Evolutionary conservation across 92 coral and sea anemone species (phyloP), one percentile per base, ranked within the genome.

Genomic region (Palythoa grandiflora): DNA sequence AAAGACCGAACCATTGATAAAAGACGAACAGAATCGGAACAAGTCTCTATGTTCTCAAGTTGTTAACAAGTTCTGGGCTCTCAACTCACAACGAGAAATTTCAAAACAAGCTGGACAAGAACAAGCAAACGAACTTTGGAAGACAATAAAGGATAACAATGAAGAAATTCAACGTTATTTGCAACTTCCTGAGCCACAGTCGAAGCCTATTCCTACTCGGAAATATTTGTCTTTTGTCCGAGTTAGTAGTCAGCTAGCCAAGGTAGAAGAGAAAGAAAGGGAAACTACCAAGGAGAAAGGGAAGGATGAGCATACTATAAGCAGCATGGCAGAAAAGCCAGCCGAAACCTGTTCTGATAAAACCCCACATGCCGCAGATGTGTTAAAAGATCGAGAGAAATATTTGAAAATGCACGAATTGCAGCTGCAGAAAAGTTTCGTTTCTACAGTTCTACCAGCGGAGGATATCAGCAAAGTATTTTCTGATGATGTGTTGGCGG

Each of bases 401-500:
- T 79, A 79, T 79, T 71, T 79, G 12, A 79, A 59, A 59, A 48
- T 21, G n/a, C 71, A 79, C 14, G 85, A 79, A n/a, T 57, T 28
- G 17, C 73, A 79, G 37, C 1, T 79, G 72, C 73, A 55, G 1
- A 79, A 53, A 17, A 21, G 55, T 20, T 79, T 79, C n/a, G 71
- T 79, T 8, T 5, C 15, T 6, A 36, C 35, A 5, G 52, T 80
- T 6, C 15, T 80, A 6, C 85, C 85, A 2, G 1, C 10, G 47
- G 73, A 80, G 8, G 11, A 80, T 52, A 52, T 60, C 73, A 80
- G 20, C 74, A 9, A 80, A 80, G 57, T 80, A 28, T 37, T 80
- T 28, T 60, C 86, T 5, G 54, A 61, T 14, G 70, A 59, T 16
- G 0, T 81, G 37, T 65, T 81, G 40, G 86, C 75, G 3, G 59